Conservation (phyloP, 2,113 vertebrate genomes). For the Saguinus midas region DNA sequence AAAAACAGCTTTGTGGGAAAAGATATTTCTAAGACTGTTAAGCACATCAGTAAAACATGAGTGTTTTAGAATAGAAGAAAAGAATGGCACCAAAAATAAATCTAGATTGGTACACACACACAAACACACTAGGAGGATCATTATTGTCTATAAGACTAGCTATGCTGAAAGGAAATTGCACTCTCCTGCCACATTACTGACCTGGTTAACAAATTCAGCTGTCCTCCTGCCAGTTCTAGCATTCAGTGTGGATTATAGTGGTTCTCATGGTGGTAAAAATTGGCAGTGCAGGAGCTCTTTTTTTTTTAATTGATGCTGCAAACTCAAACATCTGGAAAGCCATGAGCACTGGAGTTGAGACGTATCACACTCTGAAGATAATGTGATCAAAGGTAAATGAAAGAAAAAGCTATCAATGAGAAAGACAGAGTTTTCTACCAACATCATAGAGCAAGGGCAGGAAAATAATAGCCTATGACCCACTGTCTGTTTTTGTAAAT, state of each 20-base stretch:
- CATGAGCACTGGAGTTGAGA: background rate
- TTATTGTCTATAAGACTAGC: background rate
- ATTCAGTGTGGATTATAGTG: background rate
- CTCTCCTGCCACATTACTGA: background rate
- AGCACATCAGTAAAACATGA: constrained; percentile 21
- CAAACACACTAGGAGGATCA: background rate
- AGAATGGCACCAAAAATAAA: background rate
- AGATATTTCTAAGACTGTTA: background rate
- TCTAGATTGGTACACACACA: background rate
- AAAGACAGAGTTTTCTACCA: background rate
- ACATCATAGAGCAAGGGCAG: background rate
- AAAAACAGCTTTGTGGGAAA: background rate
- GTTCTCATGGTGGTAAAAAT: background rate
- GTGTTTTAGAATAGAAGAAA: background rate
- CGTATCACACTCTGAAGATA: background rate
- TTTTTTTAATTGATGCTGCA: background rate
- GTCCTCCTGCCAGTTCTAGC: background rate
- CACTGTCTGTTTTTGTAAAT: constrained; percentile 9
- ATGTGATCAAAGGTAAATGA: background rate
- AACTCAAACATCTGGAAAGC: background rate
- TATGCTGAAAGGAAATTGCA: background rate
- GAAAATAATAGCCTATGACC: background rate
- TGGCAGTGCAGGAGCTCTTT: background rate
- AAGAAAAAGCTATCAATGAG: background rate
- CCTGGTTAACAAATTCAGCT: background rate